These are phyloP conservation scores for Phengaris arion DNA, from an alignment of 2,888 invertebrate genomes.

Conservation along the genomic window DNA sequence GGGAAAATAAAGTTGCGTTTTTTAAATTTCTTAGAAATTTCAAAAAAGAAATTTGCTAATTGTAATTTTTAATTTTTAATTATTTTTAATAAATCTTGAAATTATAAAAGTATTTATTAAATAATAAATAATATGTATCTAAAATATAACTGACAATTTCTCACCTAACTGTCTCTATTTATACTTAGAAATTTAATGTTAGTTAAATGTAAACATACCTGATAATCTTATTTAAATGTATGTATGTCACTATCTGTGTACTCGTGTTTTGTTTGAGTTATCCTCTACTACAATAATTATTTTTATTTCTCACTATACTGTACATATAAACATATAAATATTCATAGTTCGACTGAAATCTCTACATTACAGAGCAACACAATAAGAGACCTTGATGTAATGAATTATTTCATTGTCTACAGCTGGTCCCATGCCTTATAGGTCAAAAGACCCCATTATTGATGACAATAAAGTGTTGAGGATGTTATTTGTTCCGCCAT, in stretches of 20 bases:
- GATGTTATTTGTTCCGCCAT: conserved; percentile 51
- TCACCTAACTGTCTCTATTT: neutral
- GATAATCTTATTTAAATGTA: neutral
- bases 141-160: too few species aligned
- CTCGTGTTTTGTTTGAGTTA: neutral
- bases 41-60: too few species aligned
- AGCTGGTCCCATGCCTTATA: conserved; percentile 59
- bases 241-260: neutral
- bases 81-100: too few species aligned
- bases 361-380: conserved; percentile 45
- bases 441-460: conserved; percentile 51
- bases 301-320: conserved; percentile 6
- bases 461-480: conserved; percentile 48
- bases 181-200: neutral
- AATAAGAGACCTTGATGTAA: conserved; percentile 62
- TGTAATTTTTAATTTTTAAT: too few species aligned
- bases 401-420: conserved; percentile 68
- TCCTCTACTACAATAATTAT: neutral
- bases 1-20: too few species aligned
- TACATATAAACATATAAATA: neutral
- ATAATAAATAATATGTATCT: too few species aligned
- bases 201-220: neutral
- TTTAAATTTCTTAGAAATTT: too few species aligned
- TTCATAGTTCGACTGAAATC: conserved; percentile 41
- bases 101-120: too few species aligned